phyloP scores from a whole-genome alignment of 2,888 invertebrate species.

The Acanthosepion lycidas region DNA sequence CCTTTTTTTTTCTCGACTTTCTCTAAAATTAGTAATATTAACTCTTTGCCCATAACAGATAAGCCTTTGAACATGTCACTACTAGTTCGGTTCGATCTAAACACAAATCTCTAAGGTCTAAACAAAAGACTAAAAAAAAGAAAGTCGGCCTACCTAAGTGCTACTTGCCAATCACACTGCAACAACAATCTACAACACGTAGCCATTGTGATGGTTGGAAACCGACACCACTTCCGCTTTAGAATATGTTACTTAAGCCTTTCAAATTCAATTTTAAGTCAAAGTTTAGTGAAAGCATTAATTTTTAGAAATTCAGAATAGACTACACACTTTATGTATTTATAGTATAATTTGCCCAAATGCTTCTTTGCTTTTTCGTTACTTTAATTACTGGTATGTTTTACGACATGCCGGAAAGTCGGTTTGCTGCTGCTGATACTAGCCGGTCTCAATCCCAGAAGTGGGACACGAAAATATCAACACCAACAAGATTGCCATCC shows the following conservation, averaged over 20 bases:
- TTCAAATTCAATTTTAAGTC: not conserved
- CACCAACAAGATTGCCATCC: not conserved
- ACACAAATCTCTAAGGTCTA: not conserved
- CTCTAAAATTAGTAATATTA: not conserved
- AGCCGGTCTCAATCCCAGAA: constrained; percentile 38
- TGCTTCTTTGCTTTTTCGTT: not conserved
- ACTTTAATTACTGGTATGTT: not conserved
- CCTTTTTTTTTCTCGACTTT: not conserved
- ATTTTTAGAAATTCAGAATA: not conserved
- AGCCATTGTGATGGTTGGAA: constrained; percentile 38
- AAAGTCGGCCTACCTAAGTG: not conserved
- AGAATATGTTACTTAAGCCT: not conserved
- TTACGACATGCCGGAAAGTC: constrained; percentile 24
- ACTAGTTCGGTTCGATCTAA: not conserved
- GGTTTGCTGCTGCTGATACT: constrained; percentile 34
- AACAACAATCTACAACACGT: constrained; percentile 14
- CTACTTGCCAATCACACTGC: constrained; percentile 36
- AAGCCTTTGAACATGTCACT: not conserved
- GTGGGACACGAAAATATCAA: constrained; percentile 37
- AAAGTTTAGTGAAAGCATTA: not conserved
- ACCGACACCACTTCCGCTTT: not conserved
- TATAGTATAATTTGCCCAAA: not conserved
- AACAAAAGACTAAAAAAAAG: not conserved
- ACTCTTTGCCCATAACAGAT: not conserved
- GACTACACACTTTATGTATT: not conserved